A percentile compares a stretch with the other conserved stretches of the same genome.
Conservation (phyloP, 2,113 vertebrate genomes). For the Nesogale talazaci region DNA sequence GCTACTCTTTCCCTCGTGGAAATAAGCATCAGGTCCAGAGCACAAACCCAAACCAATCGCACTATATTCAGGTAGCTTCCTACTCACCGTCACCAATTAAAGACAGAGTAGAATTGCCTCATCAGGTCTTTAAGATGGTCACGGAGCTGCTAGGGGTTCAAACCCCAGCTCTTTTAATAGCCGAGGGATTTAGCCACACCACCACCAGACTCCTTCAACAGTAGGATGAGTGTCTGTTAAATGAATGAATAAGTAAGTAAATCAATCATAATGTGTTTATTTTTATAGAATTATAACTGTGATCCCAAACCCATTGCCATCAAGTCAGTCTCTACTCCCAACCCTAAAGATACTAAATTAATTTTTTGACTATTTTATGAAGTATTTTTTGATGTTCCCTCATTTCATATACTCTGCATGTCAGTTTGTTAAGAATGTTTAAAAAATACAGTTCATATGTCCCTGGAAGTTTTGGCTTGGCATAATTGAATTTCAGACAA, state of each 20-base stretch:
- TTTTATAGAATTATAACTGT: conserved; percentile 28
- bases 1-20: background rate
- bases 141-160: no score
- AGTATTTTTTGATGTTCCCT: conserved; percentile 40
- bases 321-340: no score
- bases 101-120: no score
- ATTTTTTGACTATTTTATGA: conserved; percentile 42
- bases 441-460: conserved; percentile 20
- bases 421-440: conserved; percentile 28
- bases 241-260: background rate
- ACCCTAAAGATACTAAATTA: conserved; percentile 3
- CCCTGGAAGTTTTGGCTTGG: background rate
- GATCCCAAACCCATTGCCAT: background rate
- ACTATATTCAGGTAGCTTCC: no score
- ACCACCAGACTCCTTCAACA: background rate
- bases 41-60: background rate
- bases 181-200: background rate
- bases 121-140: no score
- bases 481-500: conserved; percentile 55
- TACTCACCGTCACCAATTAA: no score
- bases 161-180: no score
- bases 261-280: conserved; percentile 21
- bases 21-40: conserved; percentile 39
- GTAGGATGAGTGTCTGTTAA: conserved; percentile 11
- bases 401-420: conserved; percentile 59